Conservation (phyloP, 2,113 vertebrate species). For the Cinclus cinclus region DNA sequence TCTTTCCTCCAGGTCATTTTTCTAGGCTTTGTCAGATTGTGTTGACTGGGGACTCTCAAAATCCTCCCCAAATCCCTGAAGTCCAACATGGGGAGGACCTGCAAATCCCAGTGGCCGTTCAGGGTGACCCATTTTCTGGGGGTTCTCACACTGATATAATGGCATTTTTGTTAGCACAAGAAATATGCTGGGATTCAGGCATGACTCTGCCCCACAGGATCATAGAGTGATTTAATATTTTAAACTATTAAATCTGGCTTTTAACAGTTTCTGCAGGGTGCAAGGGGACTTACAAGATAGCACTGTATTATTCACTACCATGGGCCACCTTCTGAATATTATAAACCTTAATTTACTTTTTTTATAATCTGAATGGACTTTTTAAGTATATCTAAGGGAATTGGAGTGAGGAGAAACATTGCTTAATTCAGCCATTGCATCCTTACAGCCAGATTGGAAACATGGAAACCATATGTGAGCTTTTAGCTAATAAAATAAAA, state of each 20-base stretch:
- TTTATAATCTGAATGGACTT: slow-evolving; percentile 66
- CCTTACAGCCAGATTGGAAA: slow-evolving; percentile 76
- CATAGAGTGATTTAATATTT: slow-evolving; percentile 49
- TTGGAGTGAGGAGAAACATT: slow-evolving; percentile 67
- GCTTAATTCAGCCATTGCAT: slow-evolving; percentile 70
- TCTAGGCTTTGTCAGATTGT: not conserved
- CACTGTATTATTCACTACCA: slow-evolving; percentile 52
- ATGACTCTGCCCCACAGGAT: slow-evolving; percentile 28
- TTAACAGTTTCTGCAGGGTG: slow-evolving; percentile 58
- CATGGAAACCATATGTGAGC: slow-evolving; percentile 83
- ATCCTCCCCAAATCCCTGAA: not conserved
- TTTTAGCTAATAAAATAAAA: slow-evolving; percentile 80
- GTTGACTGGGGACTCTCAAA: not conserved
- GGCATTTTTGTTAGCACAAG: not conserved
- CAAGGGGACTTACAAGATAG: slow-evolving; percentile 52
- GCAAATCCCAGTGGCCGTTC: not conserved
- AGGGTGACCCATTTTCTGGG: not conserved
- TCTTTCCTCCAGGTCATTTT: not conserved
- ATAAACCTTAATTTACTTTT: slow-evolving; percentile 67
- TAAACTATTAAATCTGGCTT: slow-evolving; percentile 35
- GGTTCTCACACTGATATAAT: not conserved
- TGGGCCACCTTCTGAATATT: slow-evolving; percentile 61
- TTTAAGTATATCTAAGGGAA: slow-evolving; percentile 61
- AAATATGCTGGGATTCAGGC: slow-evolving; percentile 19
- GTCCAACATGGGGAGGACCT: not conserved